These are phyloP conservation scores for Antitype chi DNA, from an alignment of 2,888 invertebrate species.

Conservation along the genomic window DNA sequence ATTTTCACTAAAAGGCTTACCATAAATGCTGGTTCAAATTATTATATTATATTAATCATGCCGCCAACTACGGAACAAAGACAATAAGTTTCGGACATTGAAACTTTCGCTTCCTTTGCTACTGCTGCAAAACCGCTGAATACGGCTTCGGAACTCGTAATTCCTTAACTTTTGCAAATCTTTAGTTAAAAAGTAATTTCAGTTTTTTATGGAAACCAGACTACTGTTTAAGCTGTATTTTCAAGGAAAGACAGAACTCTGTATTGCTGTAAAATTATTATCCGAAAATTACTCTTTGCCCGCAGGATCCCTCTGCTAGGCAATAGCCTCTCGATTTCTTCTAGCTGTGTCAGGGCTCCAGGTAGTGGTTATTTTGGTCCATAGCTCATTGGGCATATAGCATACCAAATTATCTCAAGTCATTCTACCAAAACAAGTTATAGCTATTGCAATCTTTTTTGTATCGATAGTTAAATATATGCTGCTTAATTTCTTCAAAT, in stretches of 20 bases:
- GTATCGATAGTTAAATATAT: not conserved
- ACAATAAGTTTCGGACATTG: conserved; percentile 61
- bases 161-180: conserved; percentile 58
- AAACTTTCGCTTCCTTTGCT: conserved; percentile 59
- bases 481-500: not conserved
- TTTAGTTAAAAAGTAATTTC: conserved; percentile 36
- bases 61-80: conserved; percentile 50
- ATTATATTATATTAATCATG: conserved; percentile 62
- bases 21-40: conserved; percentile 47
- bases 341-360: too few relatives aligned
- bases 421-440: not conserved
- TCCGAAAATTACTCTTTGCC: too few relatives aligned
- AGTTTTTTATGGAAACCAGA: conserved; percentile 16
- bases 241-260: too few relatives aligned
- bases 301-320: too few relatives aligned
- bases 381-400: too few relatives aligned
- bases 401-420: not conserved
- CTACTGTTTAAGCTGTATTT: not conserved
- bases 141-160: conserved; percentile 59
- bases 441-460: not conserved
- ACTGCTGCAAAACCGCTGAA: conserved; percentile 59
- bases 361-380: too few relatives aligned
- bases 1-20: conserved; percentile 28
- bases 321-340: too few relatives aligned
- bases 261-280: too few relatives aligned